phyloP scores from a whole-genome alignment of 2,888 invertebrate species.

The Anarsia innoxiella region DNA sequence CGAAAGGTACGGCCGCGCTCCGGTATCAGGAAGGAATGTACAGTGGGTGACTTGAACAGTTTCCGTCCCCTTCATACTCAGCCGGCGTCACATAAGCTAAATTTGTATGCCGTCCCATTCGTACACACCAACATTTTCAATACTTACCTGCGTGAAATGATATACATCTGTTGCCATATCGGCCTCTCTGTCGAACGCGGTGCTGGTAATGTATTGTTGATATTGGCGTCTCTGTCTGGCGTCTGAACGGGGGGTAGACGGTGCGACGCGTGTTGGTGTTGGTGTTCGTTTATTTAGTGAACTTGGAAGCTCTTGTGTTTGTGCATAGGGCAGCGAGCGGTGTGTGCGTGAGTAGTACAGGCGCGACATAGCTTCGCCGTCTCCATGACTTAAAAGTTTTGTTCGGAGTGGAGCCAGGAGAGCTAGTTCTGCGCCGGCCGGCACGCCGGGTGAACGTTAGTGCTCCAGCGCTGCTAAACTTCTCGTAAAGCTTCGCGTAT shows the following conservation, averaged over 20 bases:
- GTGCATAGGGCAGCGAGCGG: conserved; percentile 66
- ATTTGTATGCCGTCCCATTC: conserved; percentile 62
- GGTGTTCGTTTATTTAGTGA: conserved; percentile 75
- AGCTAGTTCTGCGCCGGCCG: conserved; percentile 71
- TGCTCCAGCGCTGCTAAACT: conserved; percentile 45
- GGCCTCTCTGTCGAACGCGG: conserved; percentile 48
- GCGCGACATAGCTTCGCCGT: conserved; percentile 75
- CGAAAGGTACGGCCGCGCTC: conserved; percentile 72
- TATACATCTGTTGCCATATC: conserved; percentile 71
- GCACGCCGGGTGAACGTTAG: conserved; percentile 55
- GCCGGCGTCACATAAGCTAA: conserved; percentile 68
- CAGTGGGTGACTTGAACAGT: conserved; percentile 73
- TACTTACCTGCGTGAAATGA: conserved; percentile 74
- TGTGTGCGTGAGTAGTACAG: conserved; percentile 72
- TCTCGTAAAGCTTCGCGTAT: conserved; percentile 57
- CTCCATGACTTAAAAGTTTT: conserved; percentile 75
- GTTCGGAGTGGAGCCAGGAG: conserved; percentile 59
- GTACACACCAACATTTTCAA: conserved; percentile 69
- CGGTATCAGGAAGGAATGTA: conserved; percentile 76
- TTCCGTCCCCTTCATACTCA: conserved; percentile 60
- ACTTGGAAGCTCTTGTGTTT: conserved; percentile 73
- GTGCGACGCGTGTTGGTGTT: conserved; percentile 66
- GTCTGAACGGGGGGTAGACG: conserved; percentile 72
- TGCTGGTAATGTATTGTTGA: conserved; percentile 62
- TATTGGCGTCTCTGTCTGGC: conserved; percentile 63